Evolutionary conservation across 2,888 invertebrate genomes (phyloP), one percentile per base, ranked within the genome.

Genomic region (Nineta flava): DNA sequence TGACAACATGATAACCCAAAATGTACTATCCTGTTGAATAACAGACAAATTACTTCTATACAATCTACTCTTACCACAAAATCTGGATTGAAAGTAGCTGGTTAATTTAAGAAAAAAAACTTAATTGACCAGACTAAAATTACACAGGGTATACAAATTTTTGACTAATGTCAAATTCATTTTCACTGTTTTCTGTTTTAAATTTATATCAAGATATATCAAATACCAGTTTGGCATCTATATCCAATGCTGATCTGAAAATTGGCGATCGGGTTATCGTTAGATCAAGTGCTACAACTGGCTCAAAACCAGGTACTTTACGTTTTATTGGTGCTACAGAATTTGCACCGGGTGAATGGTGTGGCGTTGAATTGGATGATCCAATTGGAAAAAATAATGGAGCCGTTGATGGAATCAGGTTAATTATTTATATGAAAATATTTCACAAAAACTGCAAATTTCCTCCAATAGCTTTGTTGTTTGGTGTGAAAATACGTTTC

Each of bases 381-480:
- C 83, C 91, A 1, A 70, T 84, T 52, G 97, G 97, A 49, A 96
- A 96, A 70, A 96, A 97, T 67, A 94, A 97, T 63, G 96, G 97
- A 51, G 82, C 88, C 47, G 92, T 96, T 32, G 87, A 83, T 55
- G 94, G 91, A 50, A 84, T 83, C 68, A 85, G 91, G 92, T 95
- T 16, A 46, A 19, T 46, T 43, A 9, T 16, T 19, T 21, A 13
- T 44, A 21, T 26, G 9, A 7, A 21, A 21, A 26, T 5, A 26
- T 26, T 26, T 26, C 4, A 40, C 40, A 15, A 40, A 40, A 40
- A 4, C 16, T 16, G 15, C 3, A 15, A 42, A 16, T 38, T 42
- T 16, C 16, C 15, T 13, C 16, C 15, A 26, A 26, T 26, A 26
- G 26, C 26, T 26, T 26, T 26, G 26, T 26, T 26, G 26, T n/a